Evolutionary conservation across 2,797 vertebrate genomes (phyloP).

Genomic region (Champsocephalus gunnari): DNA sequence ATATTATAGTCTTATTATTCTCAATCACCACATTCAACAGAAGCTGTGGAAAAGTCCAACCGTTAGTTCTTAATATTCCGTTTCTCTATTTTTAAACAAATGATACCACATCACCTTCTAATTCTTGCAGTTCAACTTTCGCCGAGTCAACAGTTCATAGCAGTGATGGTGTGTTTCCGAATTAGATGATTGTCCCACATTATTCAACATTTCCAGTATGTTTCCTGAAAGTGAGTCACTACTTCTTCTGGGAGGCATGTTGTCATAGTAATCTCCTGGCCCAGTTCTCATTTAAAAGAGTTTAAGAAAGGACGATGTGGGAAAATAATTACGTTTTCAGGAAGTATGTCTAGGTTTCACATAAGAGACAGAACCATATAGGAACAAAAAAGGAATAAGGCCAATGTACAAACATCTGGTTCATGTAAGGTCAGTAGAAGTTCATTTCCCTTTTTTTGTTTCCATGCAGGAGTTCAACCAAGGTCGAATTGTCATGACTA

Average conservation of each 20-base stretch:
- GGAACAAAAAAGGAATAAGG: neutral
- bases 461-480: slow-evolving; percentile 8
- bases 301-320: slow-evolving; percentile 1
- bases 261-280: neutral
- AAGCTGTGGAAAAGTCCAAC: neutral
- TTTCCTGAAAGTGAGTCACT: slow-evolving; percentile 55
- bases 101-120: too few relatives aligned
- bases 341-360: neutral
- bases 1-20: neutral
- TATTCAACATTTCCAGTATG: slow-evolving; percentile 56
- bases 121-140: neutral
- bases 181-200: slow-evolving; percentile 19
- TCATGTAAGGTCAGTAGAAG: neutral
- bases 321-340: neutral
- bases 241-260: slow-evolving; percentile 19
- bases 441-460: neutral
- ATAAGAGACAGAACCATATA: neutral
- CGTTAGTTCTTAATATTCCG: neutral
- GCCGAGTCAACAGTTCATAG: slow-evolving; percentile 1
- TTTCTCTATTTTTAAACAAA: neutral
- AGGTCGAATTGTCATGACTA: slow-evolving; percentile 12
- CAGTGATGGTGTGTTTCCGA: slow-evolving; percentile 35
- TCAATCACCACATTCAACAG: neutral
- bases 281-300: slow-evolving; percentile 2
- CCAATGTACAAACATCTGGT: neutral